Evolutionary conservation across 2,797 vertebrate species (phyloP).

Genomic region (Argya squamiceps): DNA sequence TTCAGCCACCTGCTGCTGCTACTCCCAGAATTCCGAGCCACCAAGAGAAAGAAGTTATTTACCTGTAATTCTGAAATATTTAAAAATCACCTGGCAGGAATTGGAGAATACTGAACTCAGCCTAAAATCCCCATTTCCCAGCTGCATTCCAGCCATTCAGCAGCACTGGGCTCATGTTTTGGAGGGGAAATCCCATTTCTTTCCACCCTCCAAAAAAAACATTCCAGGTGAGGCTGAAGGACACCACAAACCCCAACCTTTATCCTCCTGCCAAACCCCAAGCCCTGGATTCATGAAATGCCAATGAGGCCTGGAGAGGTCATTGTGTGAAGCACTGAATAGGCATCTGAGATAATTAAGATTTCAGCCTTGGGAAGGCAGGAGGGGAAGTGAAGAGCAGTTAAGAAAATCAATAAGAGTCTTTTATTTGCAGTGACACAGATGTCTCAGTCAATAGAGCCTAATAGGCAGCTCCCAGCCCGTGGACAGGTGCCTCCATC

Average conservation of each 20-base stretch:
- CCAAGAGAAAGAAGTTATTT: rapidly evolving
- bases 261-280: constrained; percentile 83
- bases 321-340: constrained; percentile 85
- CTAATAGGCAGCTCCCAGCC: constrained; percentile 95
- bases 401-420: constrained; percentile 98
- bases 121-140: neutral
- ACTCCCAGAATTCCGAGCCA: neutral
- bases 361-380: constrained; percentile 90
- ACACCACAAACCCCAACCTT: constrained; percentile 69
- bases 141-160: constrained; percentile 66
- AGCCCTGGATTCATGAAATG: constrained; percentile 82
- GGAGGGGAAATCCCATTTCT: too few relatives aligned
- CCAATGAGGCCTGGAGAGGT: constrained; percentile 78
- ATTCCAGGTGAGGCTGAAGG: constrained; percentile 81
- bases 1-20: neutral
- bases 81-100: neutral
- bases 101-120: neutral
- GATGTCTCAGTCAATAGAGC: constrained; percentile 99
- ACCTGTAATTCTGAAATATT: neutral
- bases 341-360: constrained; percentile 97
- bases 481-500: constrained; percentile 85
- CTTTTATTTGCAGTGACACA: constrained; percentile 98
- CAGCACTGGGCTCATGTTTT: rapidly evolving
- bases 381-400: constrained; percentile 95
- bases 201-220: neutral